Base-by-base conservation (phyloP, 2,888 invertebrate species). In the Orchesellides sinensis region DNA sequence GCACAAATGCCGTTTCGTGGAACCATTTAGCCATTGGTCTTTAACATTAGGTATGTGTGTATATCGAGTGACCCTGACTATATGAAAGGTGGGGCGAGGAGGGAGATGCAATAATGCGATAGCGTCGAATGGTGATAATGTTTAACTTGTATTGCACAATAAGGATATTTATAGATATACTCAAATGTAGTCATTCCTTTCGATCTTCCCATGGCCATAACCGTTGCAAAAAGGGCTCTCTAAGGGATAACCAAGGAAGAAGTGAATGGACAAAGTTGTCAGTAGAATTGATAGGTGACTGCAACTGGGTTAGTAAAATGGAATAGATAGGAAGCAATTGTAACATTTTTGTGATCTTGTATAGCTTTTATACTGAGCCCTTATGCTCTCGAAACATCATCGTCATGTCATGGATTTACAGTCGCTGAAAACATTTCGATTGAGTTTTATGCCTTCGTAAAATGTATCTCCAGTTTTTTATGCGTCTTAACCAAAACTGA, bases 191-290 rank as follows among this genome's bases (percentile, higher is more conserved):
- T 19, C 17, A 19, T 35, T 32, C 27, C 10, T 19, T 40, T 32
- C 66, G 47, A 66, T 66, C n/a, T 27, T 12, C 66, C 14, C 66
- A 23, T 29, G 27, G 21, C n/a, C 29, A 35, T 75, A 56, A 66
- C 75, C 49, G 35, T 75, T 56, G 52, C 63, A 25, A 29, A 21
- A 66, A 75, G 19, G 47, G 12, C 49, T 69, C 69, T 78, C 59
- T 19, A 23, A 61, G 68, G 77, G 45, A 69, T 61, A 32, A 54
- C 35, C 40, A 25, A 65, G 25, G 27, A 72, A 21, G 4, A 47
- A 23, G 40, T 23, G 10, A 40, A 12, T 40, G 21, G 21, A 65
- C 59, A 45, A n/a, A 23, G 17, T 23, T 40, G 40, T 19, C 19
- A 21, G 27, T 35, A 59, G 12, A 3, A 19, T 54, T n/a, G 23